Evolutionary conservation across 2,888 invertebrate genomes (phyloP).

Genomic region (Aleiodes testaceus): DNA sequence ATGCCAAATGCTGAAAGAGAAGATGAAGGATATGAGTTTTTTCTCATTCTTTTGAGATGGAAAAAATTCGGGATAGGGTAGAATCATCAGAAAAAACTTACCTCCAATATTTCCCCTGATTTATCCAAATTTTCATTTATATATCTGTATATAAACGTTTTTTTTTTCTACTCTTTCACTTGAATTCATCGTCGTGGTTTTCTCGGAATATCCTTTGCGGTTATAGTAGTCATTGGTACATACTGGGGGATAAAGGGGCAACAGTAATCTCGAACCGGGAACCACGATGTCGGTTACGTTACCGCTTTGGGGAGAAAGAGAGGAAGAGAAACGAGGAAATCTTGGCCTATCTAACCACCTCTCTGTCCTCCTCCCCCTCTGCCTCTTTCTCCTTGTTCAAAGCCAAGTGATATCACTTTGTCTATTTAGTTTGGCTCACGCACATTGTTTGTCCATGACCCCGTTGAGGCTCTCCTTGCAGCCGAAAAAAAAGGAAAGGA

Average conservation of each 20-base stretch:
- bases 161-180: slow-evolving; percentile 1
- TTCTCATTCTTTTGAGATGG: slow-evolving; percentile 1
- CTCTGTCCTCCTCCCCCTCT: background rate
- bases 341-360: slow-evolving; percentile 25
- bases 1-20: too few relatives aligned
- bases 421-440: slow-evolving; percentile 10
- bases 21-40: background rate
- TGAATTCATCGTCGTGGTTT: slow-evolving; percentile 48
- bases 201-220: slow-evolving; percentile 59
- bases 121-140: background rate
- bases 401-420: slow-evolving; percentile 42
- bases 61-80: background rate
- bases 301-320: background rate
- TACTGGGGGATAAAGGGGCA: slow-evolving; percentile 26
- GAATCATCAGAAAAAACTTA: background rate
- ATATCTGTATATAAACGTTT: background rate
- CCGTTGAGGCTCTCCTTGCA: slow-evolving; percentile 27
- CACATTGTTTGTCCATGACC: slow-evolving; percentile 42
- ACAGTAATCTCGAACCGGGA: slow-evolving; percentile 33
- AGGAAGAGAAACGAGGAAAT: slow-evolving; percentile 18
- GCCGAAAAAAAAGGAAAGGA: background rate
- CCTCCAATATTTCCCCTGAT: too few relatives aligned
- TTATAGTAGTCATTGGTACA: slow-evolving; percentile 31
- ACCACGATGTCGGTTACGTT: slow-evolving; percentile 21
- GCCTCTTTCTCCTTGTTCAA: slow-evolving; percentile 27